Conservation (phyloP, 92 coral and sea anemone species). For the Zoanthus sansibaricus region DNA sequence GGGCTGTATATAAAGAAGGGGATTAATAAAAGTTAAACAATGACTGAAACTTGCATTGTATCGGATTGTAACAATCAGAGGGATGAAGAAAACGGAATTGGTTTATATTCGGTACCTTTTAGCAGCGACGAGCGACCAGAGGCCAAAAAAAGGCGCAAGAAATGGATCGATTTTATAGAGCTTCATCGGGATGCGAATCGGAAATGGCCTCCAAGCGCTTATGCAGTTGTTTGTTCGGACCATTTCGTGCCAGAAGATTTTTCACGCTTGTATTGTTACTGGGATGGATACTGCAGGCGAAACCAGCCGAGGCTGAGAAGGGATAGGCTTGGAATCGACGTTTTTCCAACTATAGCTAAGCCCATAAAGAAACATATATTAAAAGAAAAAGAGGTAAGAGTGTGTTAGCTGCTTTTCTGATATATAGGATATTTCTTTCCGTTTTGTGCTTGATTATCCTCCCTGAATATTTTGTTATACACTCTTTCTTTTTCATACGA, state of each 20-base stretch:
- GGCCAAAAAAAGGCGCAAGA: not conserved
- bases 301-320: not conserved
- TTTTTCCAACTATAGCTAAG: not conserved
- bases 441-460: not conserved
- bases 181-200: conserved; percentile 1
- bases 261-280: not conserved
- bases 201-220: conserved; percentile 1
- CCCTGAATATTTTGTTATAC: not conserved
- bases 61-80: not conserved
- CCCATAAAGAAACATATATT: not conserved
- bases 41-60: conserved; percentile 6
- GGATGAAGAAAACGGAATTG: not conserved
- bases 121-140: not conserved
- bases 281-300: not conserved
- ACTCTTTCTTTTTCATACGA: not conserved
- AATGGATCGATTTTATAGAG: conserved; percentile 12
- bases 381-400: not conserved
- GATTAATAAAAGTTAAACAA: not conserved
- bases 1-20: not conserved
- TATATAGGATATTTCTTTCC: not conserved
- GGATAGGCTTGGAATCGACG: conserved; percentile 2
- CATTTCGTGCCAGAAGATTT: conserved; percentile 8
- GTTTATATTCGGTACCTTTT: not conserved
- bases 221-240: not conserved
- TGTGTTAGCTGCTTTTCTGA: not conserved